Evolutionary conservation across 1,140 invertebrate genomes (phyloP), one percentile per base, ranked within the genome.

Genomic region (Drosophila ananassae): DNA sequence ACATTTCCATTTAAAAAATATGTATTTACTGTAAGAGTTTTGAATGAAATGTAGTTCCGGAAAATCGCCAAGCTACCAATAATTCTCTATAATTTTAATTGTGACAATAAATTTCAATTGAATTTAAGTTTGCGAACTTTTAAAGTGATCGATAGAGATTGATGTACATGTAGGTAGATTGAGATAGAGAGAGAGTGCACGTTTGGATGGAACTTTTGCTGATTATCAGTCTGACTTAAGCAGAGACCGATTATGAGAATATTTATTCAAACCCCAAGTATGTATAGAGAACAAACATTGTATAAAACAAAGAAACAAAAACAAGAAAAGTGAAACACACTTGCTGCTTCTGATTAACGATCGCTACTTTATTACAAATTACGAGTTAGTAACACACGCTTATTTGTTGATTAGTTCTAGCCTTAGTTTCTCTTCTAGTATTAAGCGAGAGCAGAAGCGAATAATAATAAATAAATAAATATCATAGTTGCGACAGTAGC

Each of bases 351-450:
- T 83, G 83, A 89, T 89, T 83, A 89, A 67, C 87, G 61, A 89
- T 79, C 73, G 69, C 83, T 74, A 90, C 82, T 77, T 83, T 90
- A 73, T 63, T 68, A 75, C 62, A 67, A 77, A 77, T 79, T 87
- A 87, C 83, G 76, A 89, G 84, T 89, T 90, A 84, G 77, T 79
- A 90, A 90, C 89, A 90, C 83, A 90, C 89, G 89, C 89, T 89
- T 90, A 90, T 89, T 90, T 90, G 89, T 90, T 90, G 82, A 90
- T 90, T 90, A 90, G 89, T 90, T 90, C 54, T 90, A 90, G 89
- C 72, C 59, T 90, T 89, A 89, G 84, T 89, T 89, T 87, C 66
- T 39, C 66, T 79, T 62, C 78, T 87, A 87, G 78, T 89, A 73
- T 87, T 87, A 87, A 89, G 81, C 46, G 63, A 53, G 52, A 79